Conservation (phyloP, 2,888 invertebrate genomes). For the Ectemnius cavifrons region DNA sequence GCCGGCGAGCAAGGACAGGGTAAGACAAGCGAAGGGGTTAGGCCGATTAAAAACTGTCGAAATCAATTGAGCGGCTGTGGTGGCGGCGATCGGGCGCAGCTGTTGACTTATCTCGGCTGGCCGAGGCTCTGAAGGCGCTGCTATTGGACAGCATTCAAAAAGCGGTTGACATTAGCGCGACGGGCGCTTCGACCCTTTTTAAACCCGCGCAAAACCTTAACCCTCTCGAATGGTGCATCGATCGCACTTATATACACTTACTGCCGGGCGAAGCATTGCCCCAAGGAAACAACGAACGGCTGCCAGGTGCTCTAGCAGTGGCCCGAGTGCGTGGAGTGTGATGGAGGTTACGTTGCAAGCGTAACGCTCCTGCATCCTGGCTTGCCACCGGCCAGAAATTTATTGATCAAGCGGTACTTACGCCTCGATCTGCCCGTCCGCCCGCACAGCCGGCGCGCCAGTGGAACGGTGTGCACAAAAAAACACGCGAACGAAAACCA, state of each 20-base stretch:
- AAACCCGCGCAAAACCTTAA: slow-evolving; percentile 8
- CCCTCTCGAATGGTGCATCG: not conserved
- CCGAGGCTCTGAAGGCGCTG: slow-evolving; percentile 22
- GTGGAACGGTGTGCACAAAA: not conserved
- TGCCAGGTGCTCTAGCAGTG: not conserved
- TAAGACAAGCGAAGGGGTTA: no score
- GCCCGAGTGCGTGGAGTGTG: not conserved
- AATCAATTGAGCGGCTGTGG: no score
- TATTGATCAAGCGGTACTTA: slow-evolving; percentile 18
- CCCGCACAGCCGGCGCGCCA: not conserved
- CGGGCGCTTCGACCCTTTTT: not conserved
- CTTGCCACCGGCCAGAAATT: not conserved
- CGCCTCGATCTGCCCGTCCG: not conserved
- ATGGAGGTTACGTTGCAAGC: slow-evolving; percentile 61
- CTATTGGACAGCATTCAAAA: slow-evolving; percentile 52
- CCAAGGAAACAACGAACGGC: not conserved
- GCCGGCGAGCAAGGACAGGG: not conserved
- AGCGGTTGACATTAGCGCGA: slow-evolving; percentile 43
- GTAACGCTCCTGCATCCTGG: slow-evolving; percentile 21
- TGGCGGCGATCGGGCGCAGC: not conserved
- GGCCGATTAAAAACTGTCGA: no score
- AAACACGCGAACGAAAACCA: not conserved
- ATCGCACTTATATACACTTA: not conserved
- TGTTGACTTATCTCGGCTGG: not conserved
- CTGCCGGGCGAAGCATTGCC: slow-evolving; percentile 11